Evolutionary conservation across 2,888 invertebrate genomes (phyloP), one percentile per base, ranked within the genome.

Genomic region (Trissolcus japonicus): DNA sequence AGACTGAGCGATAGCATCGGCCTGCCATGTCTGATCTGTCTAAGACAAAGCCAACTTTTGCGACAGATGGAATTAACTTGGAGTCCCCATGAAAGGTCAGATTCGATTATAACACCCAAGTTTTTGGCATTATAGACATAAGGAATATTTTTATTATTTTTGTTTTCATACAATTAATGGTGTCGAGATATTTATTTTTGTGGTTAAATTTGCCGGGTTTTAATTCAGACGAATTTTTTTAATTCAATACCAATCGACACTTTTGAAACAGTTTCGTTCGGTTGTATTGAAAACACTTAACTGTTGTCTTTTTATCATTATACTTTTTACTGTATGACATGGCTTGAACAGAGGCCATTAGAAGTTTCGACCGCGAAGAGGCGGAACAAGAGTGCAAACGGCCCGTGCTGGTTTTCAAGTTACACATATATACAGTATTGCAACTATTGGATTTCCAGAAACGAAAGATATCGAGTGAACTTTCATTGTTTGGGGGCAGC

Each of bases 321-420:
- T n/a, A 13, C 54, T 57, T 53, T 66, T 50, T 61, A 41, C 53
- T 35, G 66, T 54, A 43, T 48, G 46, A 71, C 74, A 35, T 35
- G 35, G 73, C 35, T 79, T 76, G 78, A 71, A 78, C 68, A 75
- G 79, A 63, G 60, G 75, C 78, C 79, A 80, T 80, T 80, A 77
- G 79, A 79, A 80, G 73, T 79, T 80, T 79, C 53, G 51, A 63
- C 62, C 61, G 50, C 69, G 68, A 51, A 35, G 43, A 40, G 11
- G 4, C 41, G 41, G 50, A 72, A 76, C 68, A 74, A 77, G 75
- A 50, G 55, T 53, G 55, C 35, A 35, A 65, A 59, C 46, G 55
- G 61, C 9, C 21, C 14, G 19, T 59, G 63, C 57, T 19, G 19
- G 55, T 53, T 55, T 59, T 65, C 17, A 16, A 19, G 51, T 21